Percentiles rank a stretch among this genome's conserved stretches.
These are phyloP conservation scores for Staurois parvus DNA, from an alignment of 2,797 vertebrate genomes.

Conservation along the genomic window DNA sequence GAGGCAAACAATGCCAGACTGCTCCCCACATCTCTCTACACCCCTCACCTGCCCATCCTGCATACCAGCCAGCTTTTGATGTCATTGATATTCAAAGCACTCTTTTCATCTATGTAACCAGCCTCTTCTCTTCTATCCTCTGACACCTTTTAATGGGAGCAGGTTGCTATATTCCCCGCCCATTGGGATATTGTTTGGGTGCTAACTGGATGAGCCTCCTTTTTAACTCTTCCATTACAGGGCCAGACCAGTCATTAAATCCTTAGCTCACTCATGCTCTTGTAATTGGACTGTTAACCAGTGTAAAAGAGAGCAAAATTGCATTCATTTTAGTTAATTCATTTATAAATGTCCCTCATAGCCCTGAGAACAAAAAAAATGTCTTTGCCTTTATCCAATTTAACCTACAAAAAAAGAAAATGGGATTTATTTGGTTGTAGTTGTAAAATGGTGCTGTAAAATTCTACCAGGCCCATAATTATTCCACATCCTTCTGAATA, in stretches of 20 bases:
- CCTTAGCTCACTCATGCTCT: background rate
- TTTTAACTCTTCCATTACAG: constrained; percentile 14
- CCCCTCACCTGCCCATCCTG: constrained; percentile 41
- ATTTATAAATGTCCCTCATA: constrained; percentile 42
- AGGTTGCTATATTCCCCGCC: constrained; percentile 12
- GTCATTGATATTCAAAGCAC: constrained; percentile 51
- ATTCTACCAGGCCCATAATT: background rate
- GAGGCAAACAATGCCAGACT: constrained; percentile 25
- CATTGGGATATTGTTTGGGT: constrained; percentile 1
- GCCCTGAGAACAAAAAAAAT: constrained; percentile 50
- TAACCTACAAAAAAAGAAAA: constrained; percentile 42
- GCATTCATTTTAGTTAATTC: constrained; percentile 47
- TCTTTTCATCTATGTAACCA: constrained; percentile 50
- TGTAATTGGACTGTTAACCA: constrained; percentile 21
- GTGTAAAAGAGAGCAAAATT: constrained; percentile 28
- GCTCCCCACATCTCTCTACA: constrained; percentile 35
- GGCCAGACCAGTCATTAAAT: background rate
- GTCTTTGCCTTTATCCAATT: constrained; percentile 55
- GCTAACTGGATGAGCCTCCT: background rate
- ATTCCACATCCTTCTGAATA: background rate
- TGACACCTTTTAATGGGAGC: constrained; percentile 26
- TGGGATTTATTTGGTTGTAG: constrained; percentile 45
- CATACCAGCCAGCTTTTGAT: constrained; percentile 29
- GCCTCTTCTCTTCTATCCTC: constrained; percentile 6
- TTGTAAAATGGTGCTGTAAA: constrained; percentile 20